A percentile compares a stretch with the other conserved stretches of the same genome.
Evolutionary conservation across 2,113 vertebrate species (phyloP).

Genomic region (Isurus oxyrinchus): DNA sequence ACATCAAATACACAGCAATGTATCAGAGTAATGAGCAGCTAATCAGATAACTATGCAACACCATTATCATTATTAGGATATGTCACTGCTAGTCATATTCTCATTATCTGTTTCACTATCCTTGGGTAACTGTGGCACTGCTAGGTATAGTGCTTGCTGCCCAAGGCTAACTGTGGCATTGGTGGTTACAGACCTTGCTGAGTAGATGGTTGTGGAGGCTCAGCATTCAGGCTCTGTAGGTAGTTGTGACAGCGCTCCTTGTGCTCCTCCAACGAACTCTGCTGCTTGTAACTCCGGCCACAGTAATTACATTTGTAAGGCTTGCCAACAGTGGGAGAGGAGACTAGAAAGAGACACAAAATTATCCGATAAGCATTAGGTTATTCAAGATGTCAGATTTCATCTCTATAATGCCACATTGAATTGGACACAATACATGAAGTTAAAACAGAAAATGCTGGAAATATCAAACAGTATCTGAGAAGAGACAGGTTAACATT

Average conservation of each 20-base stretch:
- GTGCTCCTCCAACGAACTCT: slow-evolving; percentile 87
- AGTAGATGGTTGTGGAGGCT: slow-evolving; percentile 59
- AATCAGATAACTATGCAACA: not conserved
- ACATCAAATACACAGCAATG: not conserved
- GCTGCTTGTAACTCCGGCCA: slow-evolving; percentile 91
- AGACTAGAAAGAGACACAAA: slow-evolving; percentile 56
- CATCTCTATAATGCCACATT: not conserved
- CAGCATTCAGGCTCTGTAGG: slow-evolving; percentile 76
- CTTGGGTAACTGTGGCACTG: not conserved
- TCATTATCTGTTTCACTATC: not conserved
- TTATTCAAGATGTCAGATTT: not conserved
- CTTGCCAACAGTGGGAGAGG: slow-evolving; percentile 83
- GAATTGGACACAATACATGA: not conserved
- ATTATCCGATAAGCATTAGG: slow-evolving; percentile 4
- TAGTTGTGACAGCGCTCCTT: slow-evolving; percentile 84
- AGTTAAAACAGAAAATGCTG: slow-evolving; percentile 19
- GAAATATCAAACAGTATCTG: not conserved
- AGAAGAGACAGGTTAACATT: not conserved
- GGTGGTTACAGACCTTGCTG: slow-evolving; percentile 53
- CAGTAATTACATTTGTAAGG: slow-evolving; percentile 94
- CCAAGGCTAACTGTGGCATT: not conserved
- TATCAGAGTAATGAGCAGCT: not conserved
- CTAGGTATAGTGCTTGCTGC: not conserved
- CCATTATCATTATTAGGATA: not conserved
- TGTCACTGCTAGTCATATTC: not conserved